These are phyloP conservation scores for Lingula anatina DNA, from an alignment of 2,888 invertebrate species.

Conservation along the genomic window DNA sequence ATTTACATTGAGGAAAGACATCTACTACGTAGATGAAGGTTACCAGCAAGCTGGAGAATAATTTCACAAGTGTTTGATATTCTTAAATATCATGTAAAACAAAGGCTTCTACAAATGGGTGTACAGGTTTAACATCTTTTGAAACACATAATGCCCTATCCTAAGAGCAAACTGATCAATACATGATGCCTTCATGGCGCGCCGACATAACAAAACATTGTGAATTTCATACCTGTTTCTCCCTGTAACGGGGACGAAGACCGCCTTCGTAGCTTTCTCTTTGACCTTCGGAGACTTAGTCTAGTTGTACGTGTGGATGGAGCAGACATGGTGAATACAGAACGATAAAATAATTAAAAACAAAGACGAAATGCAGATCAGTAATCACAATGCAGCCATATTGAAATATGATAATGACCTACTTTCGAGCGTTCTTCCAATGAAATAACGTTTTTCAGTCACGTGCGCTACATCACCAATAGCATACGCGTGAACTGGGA, in stretches of 20 bases:
- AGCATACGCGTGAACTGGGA: not conserved
- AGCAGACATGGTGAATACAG: not conserved
- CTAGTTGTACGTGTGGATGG: not conserved
- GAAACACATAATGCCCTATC: no score
- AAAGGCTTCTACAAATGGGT: no score
- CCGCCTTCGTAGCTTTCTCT: not conserved
- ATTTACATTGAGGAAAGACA: no score
- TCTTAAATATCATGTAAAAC: no score
- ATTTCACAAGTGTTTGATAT: no score
- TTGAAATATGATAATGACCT: not conserved
- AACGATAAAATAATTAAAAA: not conserved
- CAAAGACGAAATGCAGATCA: not conserved
- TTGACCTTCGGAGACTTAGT: not conserved
- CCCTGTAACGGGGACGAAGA: not conserved
- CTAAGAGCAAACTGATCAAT: no score
- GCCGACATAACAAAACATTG: no score
- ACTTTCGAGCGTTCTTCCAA: not conserved
- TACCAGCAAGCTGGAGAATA: no score
- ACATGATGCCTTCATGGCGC: no score
- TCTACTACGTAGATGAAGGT: no score
- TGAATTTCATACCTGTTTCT: not conserved
- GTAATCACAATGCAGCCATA: not conserved
- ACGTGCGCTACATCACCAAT: not conserved
- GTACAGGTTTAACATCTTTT: no score
- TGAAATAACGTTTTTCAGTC: no score